Percentiles rank a stretch among this genome's conserved stretches.
These are phyloP conservation scores for Penaeus monodon DNA, from an alignment of 2,888 invertebrate species.

Conservation along the genomic window DNA sequence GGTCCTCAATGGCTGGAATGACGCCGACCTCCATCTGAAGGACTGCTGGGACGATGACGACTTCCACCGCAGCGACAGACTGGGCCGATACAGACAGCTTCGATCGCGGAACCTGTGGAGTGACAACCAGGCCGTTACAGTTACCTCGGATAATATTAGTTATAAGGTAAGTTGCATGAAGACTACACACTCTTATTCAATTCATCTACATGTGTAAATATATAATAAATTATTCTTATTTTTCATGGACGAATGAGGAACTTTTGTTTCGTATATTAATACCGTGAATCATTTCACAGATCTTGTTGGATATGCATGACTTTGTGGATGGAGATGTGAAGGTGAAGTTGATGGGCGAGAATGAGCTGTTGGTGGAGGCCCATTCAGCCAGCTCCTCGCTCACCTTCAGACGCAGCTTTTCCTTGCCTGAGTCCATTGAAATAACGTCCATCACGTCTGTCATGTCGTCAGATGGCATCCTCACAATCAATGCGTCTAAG, in stretches of 20 bases:
- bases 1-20: constrained; percentile 35
- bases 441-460: constrained; percentile 55
- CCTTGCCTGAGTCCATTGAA: constrained; percentile 46
- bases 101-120: constrained; percentile 44
- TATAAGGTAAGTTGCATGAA: constrained; percentile 39
- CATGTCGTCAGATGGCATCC: constrained; percentile 61
- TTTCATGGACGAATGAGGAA: too few relatives aligned
- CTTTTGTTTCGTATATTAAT: too few relatives aligned
- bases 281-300: constrained; percentile 24
- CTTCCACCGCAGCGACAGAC: constrained; percentile 11
- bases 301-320: constrained; percentile 61
- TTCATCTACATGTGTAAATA: not conserved
- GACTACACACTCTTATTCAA: too few relatives aligned
- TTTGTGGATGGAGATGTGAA: constrained; percentile 61
- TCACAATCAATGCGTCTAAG: constrained; percentile 61
- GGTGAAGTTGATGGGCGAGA: constrained; percentile 55
- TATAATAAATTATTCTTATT: too few relatives aligned
- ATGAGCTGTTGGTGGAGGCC: constrained; percentile 61
- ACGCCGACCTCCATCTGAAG: not conserved
- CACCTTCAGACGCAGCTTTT: constrained; percentile 56
- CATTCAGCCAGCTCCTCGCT: constrained; percentile 11
- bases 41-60: not conserved
- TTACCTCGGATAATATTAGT: constrained; percentile 36
- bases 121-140: constrained; percentile 53
- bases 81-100: constrained; percentile 45